A percentile compares a stretch with the other conserved stretches of the same genome.
phyloP scores from a whole-genome alignment of 2,797 vertebrate species.

The Gymnoscopelus braueri region DNA sequence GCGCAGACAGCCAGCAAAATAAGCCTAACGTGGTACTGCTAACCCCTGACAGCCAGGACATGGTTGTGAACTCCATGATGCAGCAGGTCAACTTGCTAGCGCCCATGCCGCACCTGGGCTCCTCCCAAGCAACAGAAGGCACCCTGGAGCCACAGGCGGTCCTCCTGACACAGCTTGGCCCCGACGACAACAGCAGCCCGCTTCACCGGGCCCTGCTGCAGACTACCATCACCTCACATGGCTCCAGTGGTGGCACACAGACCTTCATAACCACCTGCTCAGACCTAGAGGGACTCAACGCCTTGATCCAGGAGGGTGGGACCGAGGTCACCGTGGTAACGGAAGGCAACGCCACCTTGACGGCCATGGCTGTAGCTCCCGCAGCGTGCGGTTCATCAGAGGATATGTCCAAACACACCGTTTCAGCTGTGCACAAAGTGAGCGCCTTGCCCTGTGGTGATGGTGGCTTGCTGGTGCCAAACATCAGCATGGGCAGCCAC shows the following conservation, averaged over 20 bases:
- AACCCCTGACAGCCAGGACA: slow-evolving; percentile 71
- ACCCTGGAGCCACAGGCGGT: slow-evolving; percentile 78
- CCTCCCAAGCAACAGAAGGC: slow-evolving; percentile 62
- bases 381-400: slow-evolving; percentile 70
- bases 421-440: slow-evolving; percentile 6
- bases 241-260: slow-evolving; percentile 73
- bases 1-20: slow-evolving; percentile 50
- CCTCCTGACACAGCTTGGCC: slow-evolving; percentile 81
- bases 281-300: slow-evolving; percentile 92
- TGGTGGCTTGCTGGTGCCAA: slow-evolving; percentile 63
- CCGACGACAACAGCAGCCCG: slow-evolving; percentile 58
- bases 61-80: slow-evolving; percentile 86
- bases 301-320: slow-evolving; percentile 91
- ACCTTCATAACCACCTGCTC: slow-evolving; percentile 91
- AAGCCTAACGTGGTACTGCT: slow-evolving; percentile 72
- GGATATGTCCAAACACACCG: slow-evolving; percentile 71
- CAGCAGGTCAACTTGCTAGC: slow-evolving; percentile 92
- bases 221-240: slow-evolving; percentile 66
- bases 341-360: slow-evolving; percentile 73
- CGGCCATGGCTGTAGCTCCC: slow-evolving; percentile 56
- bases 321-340: slow-evolving; percentile 92
- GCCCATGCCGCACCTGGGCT: slow-evolving; percentile 72
- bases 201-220: slow-evolving; percentile 86
- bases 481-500: slow-evolving; percentile 69
- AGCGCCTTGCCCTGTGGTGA: slow-evolving; percentile 54